Conservation (phyloP, 1,140 invertebrate genomes). For the Steinernema khuongi region DNA sequence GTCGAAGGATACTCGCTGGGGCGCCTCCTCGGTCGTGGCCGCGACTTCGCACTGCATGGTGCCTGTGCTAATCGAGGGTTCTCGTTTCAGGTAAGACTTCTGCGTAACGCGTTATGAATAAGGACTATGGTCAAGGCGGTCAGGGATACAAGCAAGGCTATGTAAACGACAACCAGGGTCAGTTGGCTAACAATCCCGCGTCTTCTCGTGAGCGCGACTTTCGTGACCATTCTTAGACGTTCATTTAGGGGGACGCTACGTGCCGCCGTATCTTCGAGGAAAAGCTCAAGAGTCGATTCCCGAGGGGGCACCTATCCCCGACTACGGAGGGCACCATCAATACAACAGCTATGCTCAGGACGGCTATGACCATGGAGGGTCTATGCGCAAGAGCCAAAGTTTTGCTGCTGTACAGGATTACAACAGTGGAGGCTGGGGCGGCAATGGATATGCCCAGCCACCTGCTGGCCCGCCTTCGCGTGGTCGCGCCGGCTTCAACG, state of each 20-base stretch:
- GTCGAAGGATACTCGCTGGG: no score
- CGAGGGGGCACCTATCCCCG: conserved; percentile 6
- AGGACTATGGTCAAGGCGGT: conserved; percentile 9
- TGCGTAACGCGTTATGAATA: conserved; percentile 15
- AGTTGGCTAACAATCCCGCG: background rate
- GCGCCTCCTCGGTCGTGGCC: no score
- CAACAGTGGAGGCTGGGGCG: conserved; percentile 22
- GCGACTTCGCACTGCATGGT: no score
- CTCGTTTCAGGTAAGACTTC: background rate
- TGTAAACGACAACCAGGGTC: conserved; percentile 5
- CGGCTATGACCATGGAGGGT: conserved; percentile 6
- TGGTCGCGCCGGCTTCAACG: conserved; percentile 22
- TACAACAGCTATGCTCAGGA: background rate
- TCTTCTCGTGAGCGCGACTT: no score
- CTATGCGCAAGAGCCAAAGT: conserved; percentile 33
- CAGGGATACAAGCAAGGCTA: conserved; percentile 16
- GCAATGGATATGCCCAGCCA: conserved; percentile 25
- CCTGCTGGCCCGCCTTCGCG: conserved; percentile 12
- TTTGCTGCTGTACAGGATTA: conserved; percentile 46
- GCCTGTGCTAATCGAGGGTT: no score
- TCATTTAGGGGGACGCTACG: conserved; percentile 33
- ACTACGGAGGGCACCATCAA: conserved; percentile 7
- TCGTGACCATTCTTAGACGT: background rate
- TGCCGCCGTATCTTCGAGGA: conserved; percentile 45
- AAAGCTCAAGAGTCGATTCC: conserved; percentile 16